Conservation (phyloP, 2,113 vertebrate genomes). For the Brachypteracias leptosomus region DNA sequence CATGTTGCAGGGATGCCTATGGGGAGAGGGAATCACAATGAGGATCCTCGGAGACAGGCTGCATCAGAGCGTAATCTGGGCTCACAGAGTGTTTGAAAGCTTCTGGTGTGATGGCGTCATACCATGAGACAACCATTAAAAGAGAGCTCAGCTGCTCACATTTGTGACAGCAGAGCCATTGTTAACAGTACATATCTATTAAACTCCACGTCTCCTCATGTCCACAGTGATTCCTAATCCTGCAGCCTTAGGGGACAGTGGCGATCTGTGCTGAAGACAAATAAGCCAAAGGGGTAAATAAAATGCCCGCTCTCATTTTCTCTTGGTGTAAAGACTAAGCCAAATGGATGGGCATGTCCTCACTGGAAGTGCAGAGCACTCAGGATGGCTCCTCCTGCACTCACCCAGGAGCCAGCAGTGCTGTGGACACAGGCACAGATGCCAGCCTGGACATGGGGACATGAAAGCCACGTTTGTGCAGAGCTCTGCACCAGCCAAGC, state of each 20-base stretch:
- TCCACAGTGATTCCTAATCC: not conserved
- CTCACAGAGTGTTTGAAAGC: conserved; percentile 18
- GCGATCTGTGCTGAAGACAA: conserved; percentile 57
- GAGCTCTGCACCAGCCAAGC: not conserved
- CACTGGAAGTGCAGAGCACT: not conserved
- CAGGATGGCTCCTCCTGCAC: not conserved
- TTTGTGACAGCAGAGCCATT: conserved; percentile 30
- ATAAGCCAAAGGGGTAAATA: conserved; percentile 58
- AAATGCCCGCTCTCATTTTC: conserved; percentile 35
- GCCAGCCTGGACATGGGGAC: accelerated
- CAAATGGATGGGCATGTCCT: conserved; percentile 26
- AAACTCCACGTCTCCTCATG: not conserved
- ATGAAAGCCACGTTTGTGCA: not conserved
- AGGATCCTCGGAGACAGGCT: not conserved
- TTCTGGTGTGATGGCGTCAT: conserved; percentile 49
- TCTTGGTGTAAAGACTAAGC: not conserved
- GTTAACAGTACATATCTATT: conserved; percentile 41
- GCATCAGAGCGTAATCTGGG: not conserved
- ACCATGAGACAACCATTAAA: conserved; percentile 35
- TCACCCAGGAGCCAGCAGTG: not conserved
- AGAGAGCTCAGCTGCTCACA: conserved; percentile 5
- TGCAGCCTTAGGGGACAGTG: conserved; percentile 27
- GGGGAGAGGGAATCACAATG: not conserved
- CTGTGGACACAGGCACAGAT: not conserved
- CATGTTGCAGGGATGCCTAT: conserved; percentile 8